phyloP scores from a whole-genome alignment of 2,113 vertebrate species.

The Isurus oxyrinchus region DNA sequence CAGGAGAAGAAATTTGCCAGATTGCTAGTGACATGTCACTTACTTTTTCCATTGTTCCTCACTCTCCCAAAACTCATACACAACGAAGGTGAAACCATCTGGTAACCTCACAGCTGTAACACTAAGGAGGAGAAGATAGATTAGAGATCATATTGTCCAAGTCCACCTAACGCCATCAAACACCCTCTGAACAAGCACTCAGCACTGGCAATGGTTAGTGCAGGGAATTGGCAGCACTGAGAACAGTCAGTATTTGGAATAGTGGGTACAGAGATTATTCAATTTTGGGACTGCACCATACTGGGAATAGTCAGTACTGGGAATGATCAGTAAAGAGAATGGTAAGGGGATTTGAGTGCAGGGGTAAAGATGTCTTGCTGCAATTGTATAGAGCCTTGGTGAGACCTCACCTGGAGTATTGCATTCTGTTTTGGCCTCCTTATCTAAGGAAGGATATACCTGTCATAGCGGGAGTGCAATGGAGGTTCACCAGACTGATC shows the following conservation, averaged over 20 bases:
- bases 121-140: conserved; percentile 47
- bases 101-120: conserved; percentile 75
- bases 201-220: neutral
- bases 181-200: neutral
- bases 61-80: conserved; percentile 92
- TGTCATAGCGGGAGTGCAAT: too few relatives aligned
- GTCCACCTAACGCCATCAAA: neutral
- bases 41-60: conserved; percentile 89
- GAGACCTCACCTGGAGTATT: too few relatives aligned
- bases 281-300: too few relatives aligned
- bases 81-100: conserved; percentile 75
- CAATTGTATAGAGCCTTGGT: too few relatives aligned
- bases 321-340: neutral
- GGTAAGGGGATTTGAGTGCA: neutral
- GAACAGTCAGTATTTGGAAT: neutral
- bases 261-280: neutral
- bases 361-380: too few relatives aligned
- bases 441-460: too few relatives aligned
- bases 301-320: neutral
- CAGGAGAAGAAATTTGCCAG: neutral
- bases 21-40: neutral
- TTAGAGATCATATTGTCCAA: neutral
- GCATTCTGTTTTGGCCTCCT: too few relatives aligned
- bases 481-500: too few relatives aligned
- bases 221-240: neutral